These are phyloP conservation scores for Drosophila bifasciata DNA, from an alignment of 1,140 invertebrate species.

Conservation along the genomic window DNA sequence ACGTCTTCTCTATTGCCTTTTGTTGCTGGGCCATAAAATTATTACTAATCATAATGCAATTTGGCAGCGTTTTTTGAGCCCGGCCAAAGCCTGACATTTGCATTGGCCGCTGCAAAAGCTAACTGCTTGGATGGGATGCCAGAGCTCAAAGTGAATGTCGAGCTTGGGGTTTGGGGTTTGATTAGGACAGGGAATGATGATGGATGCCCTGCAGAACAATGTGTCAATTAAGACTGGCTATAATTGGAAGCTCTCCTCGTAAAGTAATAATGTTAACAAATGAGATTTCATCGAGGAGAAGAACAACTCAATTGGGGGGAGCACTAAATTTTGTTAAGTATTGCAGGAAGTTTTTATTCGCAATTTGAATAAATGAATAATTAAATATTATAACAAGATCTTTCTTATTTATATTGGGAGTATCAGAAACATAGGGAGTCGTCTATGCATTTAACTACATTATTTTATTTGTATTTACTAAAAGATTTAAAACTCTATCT, in stretches of 20 bases:
- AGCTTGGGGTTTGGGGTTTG: not conserved
- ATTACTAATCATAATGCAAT: conserved; percentile 76
- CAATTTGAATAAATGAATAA: too few relatives aligned
- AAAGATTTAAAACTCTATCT: too few relatives aligned
- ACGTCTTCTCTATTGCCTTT: not conserved
- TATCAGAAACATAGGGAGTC: too few relatives aligned
- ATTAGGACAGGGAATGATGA: conserved; percentile 1
- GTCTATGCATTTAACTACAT: too few relatives aligned
- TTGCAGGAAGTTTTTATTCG: too few relatives aligned
- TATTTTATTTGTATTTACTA: too few relatives aligned
- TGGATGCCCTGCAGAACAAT: conserved; percentile 39
- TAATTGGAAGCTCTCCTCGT: conserved; percentile 26
- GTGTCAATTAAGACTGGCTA: conserved; percentile 14
- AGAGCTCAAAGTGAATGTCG: not conserved
- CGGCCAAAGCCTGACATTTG: conserved; percentile 51
- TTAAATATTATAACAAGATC: too few relatives aligned
- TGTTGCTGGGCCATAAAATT: conserved; percentile 48
- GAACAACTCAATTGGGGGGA: conserved; percentile 1
- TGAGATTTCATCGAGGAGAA: conserved; percentile 30
- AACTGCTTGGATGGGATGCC: conserved; percentile 30
- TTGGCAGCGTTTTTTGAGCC: conserved; percentile 36
- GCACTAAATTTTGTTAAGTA: too few relatives aligned
- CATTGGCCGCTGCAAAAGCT: conserved; percentile 21
- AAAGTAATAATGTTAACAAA: conserved; percentile 25
- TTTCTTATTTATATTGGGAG: too few relatives aligned